These are phyloP conservation scores for Erythrolamprus reginae DNA, from an alignment of 2,113 vertebrate genomes.

Conservation along the genomic window DNA sequence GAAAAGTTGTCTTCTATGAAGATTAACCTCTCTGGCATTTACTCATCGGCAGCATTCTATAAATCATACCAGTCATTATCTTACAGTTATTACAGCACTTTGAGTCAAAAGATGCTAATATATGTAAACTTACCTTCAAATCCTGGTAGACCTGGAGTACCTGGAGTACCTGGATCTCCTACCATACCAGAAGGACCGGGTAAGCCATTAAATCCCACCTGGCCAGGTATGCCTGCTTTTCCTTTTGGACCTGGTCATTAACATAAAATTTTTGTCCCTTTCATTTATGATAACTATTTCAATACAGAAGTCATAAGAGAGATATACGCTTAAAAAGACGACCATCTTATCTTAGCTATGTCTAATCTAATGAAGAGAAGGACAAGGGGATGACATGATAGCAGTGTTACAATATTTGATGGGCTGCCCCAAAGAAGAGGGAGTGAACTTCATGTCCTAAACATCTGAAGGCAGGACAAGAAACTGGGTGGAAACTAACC, in stretches of 20 bases:
- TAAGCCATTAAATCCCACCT: constrained; percentile 75
- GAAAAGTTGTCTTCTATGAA: background rate
- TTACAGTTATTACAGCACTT: background rate
- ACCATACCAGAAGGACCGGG: constrained; percentile 69
- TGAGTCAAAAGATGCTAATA: background rate
- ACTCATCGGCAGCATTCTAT: background rate
- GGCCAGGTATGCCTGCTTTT: constrained; percentile 72
- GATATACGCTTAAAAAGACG: background rate
- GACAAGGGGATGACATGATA: background rate
- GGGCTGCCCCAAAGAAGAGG: background rate
- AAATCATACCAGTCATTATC: background rate
- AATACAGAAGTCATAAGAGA: background rate
- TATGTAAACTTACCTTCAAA: constrained; percentile 71
- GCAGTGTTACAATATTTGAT: background rate
- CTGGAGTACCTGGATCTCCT: constrained; percentile 79
- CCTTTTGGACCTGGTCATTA: constrained; percentile 79
- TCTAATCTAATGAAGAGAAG: background rate
- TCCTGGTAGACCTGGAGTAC: constrained; percentile 78
- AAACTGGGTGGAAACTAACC: background rate
- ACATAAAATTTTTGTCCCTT: background rate
- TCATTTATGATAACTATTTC: constrained; percentile 2
- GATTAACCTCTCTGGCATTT: background rate
- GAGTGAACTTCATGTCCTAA: background rate
- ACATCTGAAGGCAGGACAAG: background rate
- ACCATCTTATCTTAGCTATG: too few relatives aligned